Conservation (phyloP, 2,888 invertebrate species). For the Craniophora ligustri region DNA sequence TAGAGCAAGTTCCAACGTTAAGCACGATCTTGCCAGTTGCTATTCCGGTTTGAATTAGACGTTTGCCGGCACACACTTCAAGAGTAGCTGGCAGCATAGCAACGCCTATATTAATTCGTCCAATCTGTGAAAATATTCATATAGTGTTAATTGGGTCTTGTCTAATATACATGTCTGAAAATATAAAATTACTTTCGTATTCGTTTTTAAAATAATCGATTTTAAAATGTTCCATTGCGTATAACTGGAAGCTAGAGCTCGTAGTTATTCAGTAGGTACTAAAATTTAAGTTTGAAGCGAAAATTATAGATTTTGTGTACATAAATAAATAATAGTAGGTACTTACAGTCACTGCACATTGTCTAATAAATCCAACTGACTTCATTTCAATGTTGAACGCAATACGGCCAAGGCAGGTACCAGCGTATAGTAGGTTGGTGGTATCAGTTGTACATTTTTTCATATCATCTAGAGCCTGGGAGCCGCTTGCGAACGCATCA, state of each 20-base stretch:
- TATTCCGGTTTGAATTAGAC: conserved; percentile 72
- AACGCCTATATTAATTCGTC: conserved; percentile 73
- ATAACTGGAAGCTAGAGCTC: too few species aligned
- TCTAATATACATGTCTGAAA: too few species aligned
- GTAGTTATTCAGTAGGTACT: too few species aligned
- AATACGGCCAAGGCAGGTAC: conserved; percentile 71
- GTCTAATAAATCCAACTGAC: conserved; percentile 63
- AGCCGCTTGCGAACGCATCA: conserved; percentile 63
- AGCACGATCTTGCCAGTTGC: conserved; percentile 72
- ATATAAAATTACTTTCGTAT: too few species aligned
- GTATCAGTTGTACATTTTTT: conserved; percentile 67
- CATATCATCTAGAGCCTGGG: conserved; percentile 67
- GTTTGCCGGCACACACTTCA: conserved; percentile 75
- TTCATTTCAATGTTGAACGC: conserved; percentile 72
- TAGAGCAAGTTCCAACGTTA: conserved; percentile 76
- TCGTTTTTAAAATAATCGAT: neutral
- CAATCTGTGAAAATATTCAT: conserved; percentile 63
- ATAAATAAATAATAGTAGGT: too few species aligned
- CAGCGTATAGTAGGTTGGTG: conserved; percentile 62
- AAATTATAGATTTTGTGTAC: too few species aligned
- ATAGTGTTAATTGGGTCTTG: neutral
- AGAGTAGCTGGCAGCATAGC: conserved; percentile 73
- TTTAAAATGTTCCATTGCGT: too few species aligned
- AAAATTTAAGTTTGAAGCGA: too few species aligned
- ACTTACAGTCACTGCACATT: conserved; percentile 73